These are phyloP conservation scores for Cherax destructor DNA, from an alignment of 1,140 invertebrate genomes.

Conservation along the genomic window DNA sequence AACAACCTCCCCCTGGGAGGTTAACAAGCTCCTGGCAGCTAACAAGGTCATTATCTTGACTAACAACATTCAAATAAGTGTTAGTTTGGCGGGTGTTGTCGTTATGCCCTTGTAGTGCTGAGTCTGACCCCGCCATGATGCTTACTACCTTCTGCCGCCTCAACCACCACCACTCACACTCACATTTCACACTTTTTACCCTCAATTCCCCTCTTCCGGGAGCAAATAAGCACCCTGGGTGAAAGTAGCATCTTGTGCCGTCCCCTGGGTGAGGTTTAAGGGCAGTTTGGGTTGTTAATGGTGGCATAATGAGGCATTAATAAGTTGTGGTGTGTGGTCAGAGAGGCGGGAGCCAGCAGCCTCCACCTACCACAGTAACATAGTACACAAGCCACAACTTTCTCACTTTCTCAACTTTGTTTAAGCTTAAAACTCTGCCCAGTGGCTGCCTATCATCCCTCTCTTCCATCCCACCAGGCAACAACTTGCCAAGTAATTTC, in stretches of 20 bases:
- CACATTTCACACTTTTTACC: background rate
- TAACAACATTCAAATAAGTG: conserved; percentile 10
- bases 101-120: conserved; percentile 58
- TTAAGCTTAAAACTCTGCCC: background rate
- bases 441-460: background rate
- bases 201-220: background rate
- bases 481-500: background rate
- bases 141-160: conserved; percentile 57
- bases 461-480: background rate
- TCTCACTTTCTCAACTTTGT: background rate
- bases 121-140: conserved; percentile 51
- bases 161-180: background rate
- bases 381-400: conserved; percentile 44
- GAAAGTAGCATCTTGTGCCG: background rate
- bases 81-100: conserved; percentile 23
- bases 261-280: background rate
- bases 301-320: background rate
- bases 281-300: background rate
- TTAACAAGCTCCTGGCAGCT: no score
- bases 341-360: conserved; percentile 52
- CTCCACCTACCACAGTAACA: background rate
- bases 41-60: background rate
- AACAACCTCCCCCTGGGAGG: no score
- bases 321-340: conserved; percentile 21
- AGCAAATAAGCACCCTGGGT: background rate